A percentile compares a stretch with the other conserved stretches of the same genome.
Evolutionary conservation across 2,113 vertebrate species (phyloP).

Genomic region (Protobothrops mucrosquamatus): DNA sequence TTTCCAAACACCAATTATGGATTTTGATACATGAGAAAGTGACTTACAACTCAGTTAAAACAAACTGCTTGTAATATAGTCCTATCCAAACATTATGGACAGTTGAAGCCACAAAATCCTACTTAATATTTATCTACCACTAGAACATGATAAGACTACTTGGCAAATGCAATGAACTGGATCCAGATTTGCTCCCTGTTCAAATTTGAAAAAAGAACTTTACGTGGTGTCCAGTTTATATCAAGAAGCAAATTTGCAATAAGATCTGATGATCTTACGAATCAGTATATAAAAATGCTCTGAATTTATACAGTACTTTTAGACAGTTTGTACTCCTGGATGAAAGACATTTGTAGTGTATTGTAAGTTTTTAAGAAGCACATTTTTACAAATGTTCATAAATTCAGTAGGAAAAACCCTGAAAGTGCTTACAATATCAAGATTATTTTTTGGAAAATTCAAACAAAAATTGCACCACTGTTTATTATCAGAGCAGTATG

Average conservation of each 20-base stretch:
- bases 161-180: neutral
- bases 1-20: neutral
- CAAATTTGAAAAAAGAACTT: neutral
- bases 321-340: neutral
- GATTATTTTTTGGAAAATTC: constrained; percentile 1
- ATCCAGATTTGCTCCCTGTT: neutral
- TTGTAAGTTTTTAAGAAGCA: constrained; percentile 32
- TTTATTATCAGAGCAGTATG: constrained; percentile 17
- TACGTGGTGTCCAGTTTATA: neutral
- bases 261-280: constrained; percentile 50
- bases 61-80: neutral
- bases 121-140: neutral
- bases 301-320: constrained; percentile 19
- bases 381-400: constrained; percentile 32
- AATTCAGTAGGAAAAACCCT: constrained; percentile 35
- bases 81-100: neutral
- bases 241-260: constrained; percentile 48
- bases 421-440: constrained; percentile 57
- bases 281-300: constrained; percentile 23
- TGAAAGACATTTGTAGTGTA: neutral
- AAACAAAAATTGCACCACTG: constrained; percentile 12
- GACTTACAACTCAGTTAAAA: neutral
- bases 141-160: neutral
- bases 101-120: neutral
- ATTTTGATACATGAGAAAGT: neutral